Base-by-base conservation (phyloP, 92 coral and sea anemone species). In the Parazoanthus swiftii region DNA sequence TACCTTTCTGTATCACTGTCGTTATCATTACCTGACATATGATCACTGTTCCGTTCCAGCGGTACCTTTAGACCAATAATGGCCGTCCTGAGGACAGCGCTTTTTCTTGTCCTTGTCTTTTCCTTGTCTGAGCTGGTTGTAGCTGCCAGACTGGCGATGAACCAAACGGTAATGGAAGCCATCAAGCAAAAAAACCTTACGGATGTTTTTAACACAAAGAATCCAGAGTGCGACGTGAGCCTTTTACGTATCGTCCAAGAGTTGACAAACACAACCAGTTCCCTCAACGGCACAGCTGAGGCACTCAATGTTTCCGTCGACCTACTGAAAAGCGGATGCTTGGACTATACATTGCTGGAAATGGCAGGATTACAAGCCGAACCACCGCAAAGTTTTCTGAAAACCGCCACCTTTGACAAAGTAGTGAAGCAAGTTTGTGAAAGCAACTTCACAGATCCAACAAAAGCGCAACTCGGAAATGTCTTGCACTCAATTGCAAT, bases 301-400 rank as follows among this genome's bases (percentile, higher is more conserved):
- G 87, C 78, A 5, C 87, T 84, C 66, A 42, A 68, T 50, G 26
- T 84, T 66, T 44, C 79, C 7, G 18, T 33, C 10, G 44, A 84
- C 8, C 66, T 73, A 15, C 42, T 84, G 14, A 23, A 70, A 5
- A 84, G 87, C 38, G 87, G 79, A 29, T 84, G 87, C 20, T 46
- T 68, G 23, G 78, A 46, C 2, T 68, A 71, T 71, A 43, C 78
- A 7, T 48, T 26, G 67, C 77, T 68, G 3, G 87, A 84, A 46
- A 84, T 84, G 48, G 87, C 87, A 5, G 79, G 79, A 3, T 9
- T 70, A 7, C 79, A 44, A 33, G 87, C 78, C 44, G 25, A 70
- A 44, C 70, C 79, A 6, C 87, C 87, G 21, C 7, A 70, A 16
- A 63, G 44, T 5, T 84, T 84, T 84, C 9, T 71, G 2, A 33